Percentiles rank a stretch among this genome's conserved stretches.
Conservation (phyloP, 2,888 invertebrate genomes). For the Hoplodrina ambigua region DNA sequence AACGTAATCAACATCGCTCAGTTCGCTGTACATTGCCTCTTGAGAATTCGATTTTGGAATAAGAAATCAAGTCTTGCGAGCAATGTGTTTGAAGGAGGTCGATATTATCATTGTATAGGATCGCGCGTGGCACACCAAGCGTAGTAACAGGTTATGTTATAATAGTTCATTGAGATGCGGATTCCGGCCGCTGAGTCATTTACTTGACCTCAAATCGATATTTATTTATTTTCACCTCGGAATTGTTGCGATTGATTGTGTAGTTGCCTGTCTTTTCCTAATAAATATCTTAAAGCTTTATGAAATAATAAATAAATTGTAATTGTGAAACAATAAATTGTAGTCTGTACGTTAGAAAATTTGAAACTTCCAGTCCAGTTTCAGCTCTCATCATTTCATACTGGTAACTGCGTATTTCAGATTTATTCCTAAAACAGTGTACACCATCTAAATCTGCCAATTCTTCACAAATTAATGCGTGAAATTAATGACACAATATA, state of each 20-base stretch:
- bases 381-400: too few species aligned
- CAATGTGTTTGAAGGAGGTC: conserved; percentile 39
- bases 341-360: too few species aligned
- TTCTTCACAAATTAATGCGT: neutral
- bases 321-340: too few species aligned
- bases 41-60: neutral
- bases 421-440: neutral
- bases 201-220: conserved; percentile 62
- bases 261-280: conserved; percentile 21
- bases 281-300: too few species aligned
- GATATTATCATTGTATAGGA: conserved; percentile 24
- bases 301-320: too few species aligned
- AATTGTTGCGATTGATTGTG: conserved; percentile 46
- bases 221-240: conserved; percentile 55
- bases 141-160: conserved; percentile 74
- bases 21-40: conserved; percentile 46
- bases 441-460: neutral
- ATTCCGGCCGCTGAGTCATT: conserved; percentile 78
- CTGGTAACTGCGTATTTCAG: neutral
- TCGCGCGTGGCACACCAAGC: conserved; percentile 59
- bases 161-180: conserved; percentile 74
- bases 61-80: conserved; percentile 13
- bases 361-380: too few species aligned
- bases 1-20: neutral
- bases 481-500: neutral